Evolutionary conservation across 37 sponge, comb jelly and placozoan species (phyloP), one percentile per base, ranked within the genome.

Genomic region (Aphrocallistes beatrix): DNA sequence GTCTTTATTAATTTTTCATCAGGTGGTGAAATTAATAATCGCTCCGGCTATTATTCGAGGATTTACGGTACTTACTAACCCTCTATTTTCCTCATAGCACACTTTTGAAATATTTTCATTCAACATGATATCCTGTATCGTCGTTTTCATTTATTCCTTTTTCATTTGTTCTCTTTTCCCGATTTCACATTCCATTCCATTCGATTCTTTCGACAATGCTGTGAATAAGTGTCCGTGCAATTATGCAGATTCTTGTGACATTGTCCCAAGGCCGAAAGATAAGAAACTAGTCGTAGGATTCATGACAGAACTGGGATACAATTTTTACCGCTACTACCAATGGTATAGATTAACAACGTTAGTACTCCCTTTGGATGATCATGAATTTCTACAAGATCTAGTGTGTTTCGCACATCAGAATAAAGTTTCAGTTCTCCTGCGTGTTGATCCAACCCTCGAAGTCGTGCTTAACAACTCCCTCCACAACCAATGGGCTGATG

Each of bases 401-500:
- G 25, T 13, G 17, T 60, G 75, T 13, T 60, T 25, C 75, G 75
- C 75, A 60, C 75, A 60, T 13, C 28, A 60, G 34, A 19, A 60
- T 3, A 60, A 60, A 28, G 75, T 60, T 60, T 13, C 75, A 19
- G 75, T 60, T 19, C 17, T 60, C 10, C 21, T 60, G 34, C 75
- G 75, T 13, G 75, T 60, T 6, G 75, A 60, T 13, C 75, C 75
- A 60, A 60, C 75, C 8, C 34, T 60, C 6, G n/a, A 13, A 60
- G 75, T 60, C 8, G 75, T 60, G 17, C 75, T 60, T 60, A 60
- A 60, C 75, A 60, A 60, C n/a, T 60, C 75, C 25, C 75, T 60
- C 21, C 75, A 60, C n/a, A 21, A 28, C 75, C 75, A 60, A 60
- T 60, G 75, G 75, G 75, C 75, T 13, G 28, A 60, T 25, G 75